These are phyloP conservation scores for Chironomus tepperi DNA, from an alignment of 1,140 invertebrate genomes.

Conservation along the genomic window DNA sequence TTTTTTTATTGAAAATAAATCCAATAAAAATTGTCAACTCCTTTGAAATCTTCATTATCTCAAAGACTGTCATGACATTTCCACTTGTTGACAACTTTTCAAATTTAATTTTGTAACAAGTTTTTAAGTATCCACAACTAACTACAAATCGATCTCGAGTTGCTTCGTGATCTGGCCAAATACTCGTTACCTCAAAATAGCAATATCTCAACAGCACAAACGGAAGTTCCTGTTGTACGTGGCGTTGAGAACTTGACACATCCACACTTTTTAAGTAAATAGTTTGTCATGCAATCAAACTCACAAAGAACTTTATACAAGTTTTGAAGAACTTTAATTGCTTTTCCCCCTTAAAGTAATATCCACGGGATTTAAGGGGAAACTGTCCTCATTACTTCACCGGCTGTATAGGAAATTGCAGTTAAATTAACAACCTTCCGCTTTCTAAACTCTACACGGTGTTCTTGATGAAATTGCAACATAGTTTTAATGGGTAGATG, in stretches of 20 bases:
- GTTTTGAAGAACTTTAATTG: conserved; percentile 38
- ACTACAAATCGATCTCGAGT: conserved; percentile 21
- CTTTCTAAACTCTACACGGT: background rate
- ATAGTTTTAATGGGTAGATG: background rate
- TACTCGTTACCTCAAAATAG: background rate
- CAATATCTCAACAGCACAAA: conserved; percentile 30
- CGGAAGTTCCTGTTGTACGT: conserved; percentile 38
- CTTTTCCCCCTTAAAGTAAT: conserved; percentile 40
- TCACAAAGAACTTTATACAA: conserved; percentile 38
- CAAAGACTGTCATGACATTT: too few relatives aligned
- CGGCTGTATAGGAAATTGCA: background rate
- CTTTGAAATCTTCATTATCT: too few relatives aligned
- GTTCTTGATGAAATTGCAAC: conserved; percentile 28
- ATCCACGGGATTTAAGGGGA: conserved; percentile 40
- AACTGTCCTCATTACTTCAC: background rate
- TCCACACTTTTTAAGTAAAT: conserved; percentile 33
- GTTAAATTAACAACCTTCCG: background rate
- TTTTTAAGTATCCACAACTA: conserved; percentile 52
- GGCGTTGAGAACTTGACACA: conserved; percentile 40
- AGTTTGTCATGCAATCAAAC: conserved; percentile 39
- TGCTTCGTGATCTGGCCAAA: background rate
- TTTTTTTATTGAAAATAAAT: too few relatives aligned
- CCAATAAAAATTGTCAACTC: too few relatives aligned
- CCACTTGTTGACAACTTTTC: background rate
- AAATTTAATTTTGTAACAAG: conserved; percentile 52